Evolutionary conservation across 1,140 invertebrate genomes (phyloP).

Genomic region (Trichoplusia ni): DNA sequence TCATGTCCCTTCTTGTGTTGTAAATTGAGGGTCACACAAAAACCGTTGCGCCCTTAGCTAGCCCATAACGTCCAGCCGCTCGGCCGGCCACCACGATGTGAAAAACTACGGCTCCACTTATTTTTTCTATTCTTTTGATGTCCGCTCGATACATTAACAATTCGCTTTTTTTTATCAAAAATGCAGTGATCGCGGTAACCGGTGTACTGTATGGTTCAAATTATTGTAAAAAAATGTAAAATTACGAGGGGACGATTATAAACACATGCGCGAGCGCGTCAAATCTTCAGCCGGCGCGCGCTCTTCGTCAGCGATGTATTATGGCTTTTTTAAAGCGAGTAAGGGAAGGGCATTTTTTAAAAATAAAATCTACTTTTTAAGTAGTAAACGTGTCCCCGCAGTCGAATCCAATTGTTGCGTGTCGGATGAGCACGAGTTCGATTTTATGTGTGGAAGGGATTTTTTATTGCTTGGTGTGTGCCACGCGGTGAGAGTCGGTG

Average conservation of each 20-base stretch:
- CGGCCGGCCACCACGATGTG: conserved; percentile 55
- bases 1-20: conserved; percentile 72
- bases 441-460: conserved; percentile 73
- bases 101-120: conserved; percentile 63
- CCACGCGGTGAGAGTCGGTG: conserved; percentile 42
- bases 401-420: conserved; percentile 78
- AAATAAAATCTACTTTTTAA: conserved; percentile 77
- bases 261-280: conserved; percentile 79
- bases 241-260: conserved; percentile 77
- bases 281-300: conserved; percentile 79
- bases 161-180: conserved; percentile 60
- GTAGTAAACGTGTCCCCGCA: conserved; percentile 72
- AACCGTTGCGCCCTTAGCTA: conserved; percentile 74
- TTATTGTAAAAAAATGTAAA: conserved; percentile 71
- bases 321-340: conserved; percentile 75
- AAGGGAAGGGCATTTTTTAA: conserved; percentile 76
- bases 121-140: conserved; percentile 66
- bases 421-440: conserved; percentile 78
- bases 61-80: conserved; percentile 76
- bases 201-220: conserved; percentile 66
- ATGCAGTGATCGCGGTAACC: conserved; percentile 60
- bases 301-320: conserved; percentile 63
- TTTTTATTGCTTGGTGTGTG: conserved; percentile 76
- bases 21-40: conserved; percentile 80
- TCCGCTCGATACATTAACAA: conserved; percentile 63